phyloP scores from a whole-genome alignment of 2,797 vertebrate genomes.

The Cuculus canorus region DNA sequence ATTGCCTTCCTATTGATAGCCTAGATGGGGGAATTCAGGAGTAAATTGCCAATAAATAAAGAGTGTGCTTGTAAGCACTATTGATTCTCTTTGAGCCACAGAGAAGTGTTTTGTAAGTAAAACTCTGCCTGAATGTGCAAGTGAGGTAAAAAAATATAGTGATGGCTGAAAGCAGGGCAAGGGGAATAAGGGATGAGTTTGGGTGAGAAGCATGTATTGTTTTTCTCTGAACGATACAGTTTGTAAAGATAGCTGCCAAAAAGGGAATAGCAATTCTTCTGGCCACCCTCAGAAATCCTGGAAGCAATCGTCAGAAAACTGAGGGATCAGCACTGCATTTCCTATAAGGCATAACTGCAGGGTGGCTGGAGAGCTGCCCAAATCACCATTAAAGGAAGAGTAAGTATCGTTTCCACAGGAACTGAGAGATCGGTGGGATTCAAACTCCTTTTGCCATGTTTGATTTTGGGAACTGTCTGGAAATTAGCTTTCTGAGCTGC shows the following conservation, averaged over 20 bases:
- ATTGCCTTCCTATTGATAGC: constrained; percentile 63
- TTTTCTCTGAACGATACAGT: neutral
- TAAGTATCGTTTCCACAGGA: neutral
- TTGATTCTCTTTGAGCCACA: constrained; percentile 49
- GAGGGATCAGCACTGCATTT: neutral
- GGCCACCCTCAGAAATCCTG: neutral
- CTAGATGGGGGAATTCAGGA: constrained; percentile 21
- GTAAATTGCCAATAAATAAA: constrained; percentile 67
- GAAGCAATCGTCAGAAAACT: neutral
- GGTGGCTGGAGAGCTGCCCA: neutral
- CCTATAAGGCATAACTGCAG: neutral
- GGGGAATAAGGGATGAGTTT: neutral
- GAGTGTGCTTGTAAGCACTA: constrained; percentile 51
- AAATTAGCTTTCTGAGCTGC: neutral
- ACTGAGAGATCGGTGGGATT: neutral
- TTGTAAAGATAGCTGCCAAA: neutral
- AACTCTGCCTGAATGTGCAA: constrained; percentile 48
- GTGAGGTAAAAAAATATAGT: neutral
- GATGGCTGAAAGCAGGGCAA: neutral
- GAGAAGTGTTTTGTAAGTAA: constrained; percentile 54
- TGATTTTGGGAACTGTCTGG: neutral
- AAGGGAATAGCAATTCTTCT: neutral
- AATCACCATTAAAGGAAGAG: neutral
- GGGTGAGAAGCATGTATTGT: neutral
- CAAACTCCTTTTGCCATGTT: neutral